phyloP scores from a whole-genome alignment of 2,888 invertebrate genomes.

The Drosophila gaucha region DNA sequence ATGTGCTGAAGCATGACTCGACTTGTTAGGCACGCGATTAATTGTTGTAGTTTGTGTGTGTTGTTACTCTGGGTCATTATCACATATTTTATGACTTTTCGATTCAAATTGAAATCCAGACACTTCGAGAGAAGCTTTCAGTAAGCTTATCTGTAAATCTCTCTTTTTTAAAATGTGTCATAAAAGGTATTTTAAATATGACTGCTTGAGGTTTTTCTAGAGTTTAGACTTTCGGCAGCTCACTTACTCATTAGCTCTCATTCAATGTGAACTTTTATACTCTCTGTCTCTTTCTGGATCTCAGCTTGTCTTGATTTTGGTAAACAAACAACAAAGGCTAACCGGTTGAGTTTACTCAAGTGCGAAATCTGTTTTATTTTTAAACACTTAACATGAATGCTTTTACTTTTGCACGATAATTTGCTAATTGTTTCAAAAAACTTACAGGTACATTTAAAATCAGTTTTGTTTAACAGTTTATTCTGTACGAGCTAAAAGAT shows the following conservation, averaged over 20 bases:
- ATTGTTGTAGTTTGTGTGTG: constrained; percentile 23
- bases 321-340: constrained; percentile 60
- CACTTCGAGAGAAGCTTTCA: constrained; percentile 14
- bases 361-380: constrained; percentile 30
- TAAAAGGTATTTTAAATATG: constrained; percentile 1
- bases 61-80: constrained; percentile 58
- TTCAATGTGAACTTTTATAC: no score
- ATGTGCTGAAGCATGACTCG: constrained; percentile 26
- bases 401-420: constrained; percentile 21
- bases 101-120: constrained; percentile 23
- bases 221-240: not conserved
- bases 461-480: no score
- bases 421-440: constrained; percentile 15
- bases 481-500: no score
- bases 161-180: constrained; percentile 10
- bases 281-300: constrained; percentile 3
- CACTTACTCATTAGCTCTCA: not conserved
- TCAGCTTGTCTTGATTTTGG: constrained; percentile 39
- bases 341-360: constrained; percentile 47
- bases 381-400: constrained; percentile 1
- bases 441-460: not conserved
- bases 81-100: constrained; percentile 46
- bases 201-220: constrained; percentile 9
- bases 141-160: constrained; percentile 15
- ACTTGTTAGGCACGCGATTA: constrained; percentile 21